phyloP scores from a whole-genome alignment of 2,113 vertebrate genomes.

The Otocyon megalotis region DNA sequence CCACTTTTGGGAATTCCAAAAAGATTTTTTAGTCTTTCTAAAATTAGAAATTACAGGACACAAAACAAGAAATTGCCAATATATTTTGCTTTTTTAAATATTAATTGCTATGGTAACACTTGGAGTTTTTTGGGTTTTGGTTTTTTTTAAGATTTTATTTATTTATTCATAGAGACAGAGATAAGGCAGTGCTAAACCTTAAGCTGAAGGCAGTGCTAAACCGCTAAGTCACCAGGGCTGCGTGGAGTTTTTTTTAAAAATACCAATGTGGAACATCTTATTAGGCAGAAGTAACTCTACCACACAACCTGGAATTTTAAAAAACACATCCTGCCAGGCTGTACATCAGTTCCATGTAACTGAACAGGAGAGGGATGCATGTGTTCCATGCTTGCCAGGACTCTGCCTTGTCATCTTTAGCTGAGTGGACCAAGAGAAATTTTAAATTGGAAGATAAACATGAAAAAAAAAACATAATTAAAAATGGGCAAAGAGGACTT shows the following conservation, averaged over 20 bases:
- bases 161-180: too few relatives aligned
- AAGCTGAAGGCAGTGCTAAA: too few relatives aligned
- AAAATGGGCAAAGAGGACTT: not conserved
- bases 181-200: too few relatives aligned
- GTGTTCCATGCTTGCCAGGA: not conserved
- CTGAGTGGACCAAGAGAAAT: not conserved
- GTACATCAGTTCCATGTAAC: not conserved
- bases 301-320: not conserved
- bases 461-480: not conserved
- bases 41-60: conserved; percentile 26
- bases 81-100: not conserved
- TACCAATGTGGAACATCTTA: not conserved
- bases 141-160: too few relatives aligned
- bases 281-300: not conserved
- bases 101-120: conserved; percentile 50
- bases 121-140: not conserved
- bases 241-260: not conserved
- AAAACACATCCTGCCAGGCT: not conserved
- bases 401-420: not conserved
- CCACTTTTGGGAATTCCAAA: not conserved
- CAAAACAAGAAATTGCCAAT: not conserved
- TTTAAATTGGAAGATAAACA: not conserved
- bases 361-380: not conserved
- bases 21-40: not conserved
- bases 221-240: too few relatives aligned